Evolutionary conservation across 2,797 vertebrate genomes (phyloP).

Genomic region (Ataeniobius toweri): DNA sequence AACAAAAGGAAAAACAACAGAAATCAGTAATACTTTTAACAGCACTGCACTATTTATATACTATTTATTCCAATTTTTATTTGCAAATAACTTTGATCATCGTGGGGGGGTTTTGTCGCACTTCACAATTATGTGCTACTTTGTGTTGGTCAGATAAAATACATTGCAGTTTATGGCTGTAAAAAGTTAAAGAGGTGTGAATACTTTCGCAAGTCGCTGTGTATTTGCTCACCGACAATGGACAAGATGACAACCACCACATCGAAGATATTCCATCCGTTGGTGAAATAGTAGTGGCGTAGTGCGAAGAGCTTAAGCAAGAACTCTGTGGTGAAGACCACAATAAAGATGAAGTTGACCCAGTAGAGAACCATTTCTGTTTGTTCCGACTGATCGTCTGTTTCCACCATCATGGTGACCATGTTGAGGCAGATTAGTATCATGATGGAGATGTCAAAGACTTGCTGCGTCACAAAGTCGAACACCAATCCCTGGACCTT

Average conservation of each 20-base stretch:
- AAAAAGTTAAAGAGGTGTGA: not conserved
- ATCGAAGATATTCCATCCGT: constrained; percentile 99
- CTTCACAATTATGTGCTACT: not conserved
- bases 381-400: constrained; percentile 92
- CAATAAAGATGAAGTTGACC: constrained; percentile 98
- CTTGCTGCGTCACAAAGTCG: constrained; percentile 97
- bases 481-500: constrained; percentile 94
- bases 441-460: constrained; percentile 99
- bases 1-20: not conserved
- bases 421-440: constrained; percentile 99
- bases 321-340: constrained; percentile 96
- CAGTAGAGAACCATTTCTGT: constrained; percentile 95
- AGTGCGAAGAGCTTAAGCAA: constrained; percentile 96
- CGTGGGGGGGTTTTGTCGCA: not conserved
- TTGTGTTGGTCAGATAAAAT: not conserved
- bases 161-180: not conserved
- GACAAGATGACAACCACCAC: constrained; percentile 99
- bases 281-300: constrained; percentile 98
- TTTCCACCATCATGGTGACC: constrained; percentile 99
- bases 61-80: not conserved
- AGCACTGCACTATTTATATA: not conserved
- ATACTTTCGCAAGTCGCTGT: not conserved
- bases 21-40: not conserved
- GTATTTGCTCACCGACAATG: constrained; percentile 90
- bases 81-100: not conserved